Percentiles rank a stretch among this genome's conserved stretches.
phyloP scores from a whole-genome alignment of 2,113 vertebrate species.

The Petaurus breviceps region DNA sequence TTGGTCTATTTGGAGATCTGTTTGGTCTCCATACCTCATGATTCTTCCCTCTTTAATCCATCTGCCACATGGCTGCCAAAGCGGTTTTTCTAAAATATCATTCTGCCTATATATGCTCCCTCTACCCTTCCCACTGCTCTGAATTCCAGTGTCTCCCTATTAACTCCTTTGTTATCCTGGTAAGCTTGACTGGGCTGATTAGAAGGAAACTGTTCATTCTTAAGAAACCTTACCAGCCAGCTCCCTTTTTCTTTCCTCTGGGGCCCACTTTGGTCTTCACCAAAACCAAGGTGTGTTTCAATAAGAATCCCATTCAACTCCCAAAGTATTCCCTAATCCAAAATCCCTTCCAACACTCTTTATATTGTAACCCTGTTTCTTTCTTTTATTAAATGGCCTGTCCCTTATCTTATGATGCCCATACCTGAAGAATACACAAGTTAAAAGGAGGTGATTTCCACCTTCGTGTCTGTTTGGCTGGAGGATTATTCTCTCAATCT shows the following conservation, averaged over 20 bases:
- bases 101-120: neutral
- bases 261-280: neutral
- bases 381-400: neutral
- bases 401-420: neutral
- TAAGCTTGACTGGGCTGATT: neutral
- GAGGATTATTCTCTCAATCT: conserved; percentile 8
- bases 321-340: neutral
- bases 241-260: neutral
- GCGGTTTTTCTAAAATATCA: neutral
- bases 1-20: neutral
- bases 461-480: neutral
- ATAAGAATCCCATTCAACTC: neutral
- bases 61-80: neutral
- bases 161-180: neutral
- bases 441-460: neutral
- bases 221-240: neutral
- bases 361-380: neutral
- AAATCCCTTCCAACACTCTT: neutral
- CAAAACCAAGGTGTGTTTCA: neutral
- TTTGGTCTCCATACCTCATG: neutral
- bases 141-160: neutral
- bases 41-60: neutral
- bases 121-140: neutral
- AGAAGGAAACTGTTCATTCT: neutral
- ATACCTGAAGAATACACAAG: neutral